Evolutionary conservation across 2,113 vertebrate species (phyloP).

Genomic region (Dromaius novaehollandiae): DNA sequence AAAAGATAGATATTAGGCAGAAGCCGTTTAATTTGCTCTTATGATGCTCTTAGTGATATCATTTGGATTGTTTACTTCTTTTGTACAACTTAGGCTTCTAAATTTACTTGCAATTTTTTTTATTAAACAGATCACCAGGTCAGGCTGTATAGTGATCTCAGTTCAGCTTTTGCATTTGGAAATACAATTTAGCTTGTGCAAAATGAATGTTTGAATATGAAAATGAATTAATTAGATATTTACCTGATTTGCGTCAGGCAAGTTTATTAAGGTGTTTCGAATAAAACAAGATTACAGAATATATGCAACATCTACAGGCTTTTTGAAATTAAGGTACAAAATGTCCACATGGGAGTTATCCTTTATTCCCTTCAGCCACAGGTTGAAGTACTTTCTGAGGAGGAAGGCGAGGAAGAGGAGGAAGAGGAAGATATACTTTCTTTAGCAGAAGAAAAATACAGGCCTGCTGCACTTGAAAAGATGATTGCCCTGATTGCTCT

Average conservation of each 20-base stretch:
- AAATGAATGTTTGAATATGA: background rate
- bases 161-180: background rate
- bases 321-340: background rate
- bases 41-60: background rate
- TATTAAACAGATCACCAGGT: background rate
- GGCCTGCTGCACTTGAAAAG: slow-evolving; percentile 98
- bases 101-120: background rate
- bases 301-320: background rate
- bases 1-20: background rate
- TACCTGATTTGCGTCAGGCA: background rate
- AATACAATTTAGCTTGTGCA: background rate
- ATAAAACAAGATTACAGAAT: background rate
- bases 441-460: slow-evolving; percentile 97
- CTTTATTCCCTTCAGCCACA: slow-evolving; percentile 82
- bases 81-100: background rate
- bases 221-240: background rate
- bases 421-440: slow-evolving; percentile 98
- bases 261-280: background rate
- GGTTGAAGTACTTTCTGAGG: slow-evolving; percentile 98
- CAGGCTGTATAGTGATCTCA: background rate
- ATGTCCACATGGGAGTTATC: background rate
- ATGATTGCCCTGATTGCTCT: slow-evolving; percentile 99
- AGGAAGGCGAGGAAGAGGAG: slow-evolving; percentile 97
- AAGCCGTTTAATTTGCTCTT: background rate
- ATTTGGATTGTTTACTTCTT: background rate